phyloP scores from a whole-genome alignment of 2,888 invertebrate genomes.

The Alloscopus bannaensis region DNA sequence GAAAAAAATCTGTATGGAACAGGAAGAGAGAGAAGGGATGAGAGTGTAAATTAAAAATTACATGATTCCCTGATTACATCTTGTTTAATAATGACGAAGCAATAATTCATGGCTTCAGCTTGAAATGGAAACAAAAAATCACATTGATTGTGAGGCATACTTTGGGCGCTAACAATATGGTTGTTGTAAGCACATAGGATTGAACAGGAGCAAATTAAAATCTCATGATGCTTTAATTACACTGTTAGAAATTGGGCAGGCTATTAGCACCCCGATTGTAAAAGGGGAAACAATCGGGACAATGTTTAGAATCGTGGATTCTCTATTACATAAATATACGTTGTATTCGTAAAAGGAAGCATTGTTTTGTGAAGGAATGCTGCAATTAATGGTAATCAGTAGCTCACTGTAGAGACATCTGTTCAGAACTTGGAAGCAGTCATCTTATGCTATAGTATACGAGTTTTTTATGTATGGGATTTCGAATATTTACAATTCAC shows the following conservation, averaged over 20 bases:
- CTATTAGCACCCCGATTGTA: conserved; percentile 3
- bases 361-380: no score
- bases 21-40: no score
- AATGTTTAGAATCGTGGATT: no score
- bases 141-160: background rate
- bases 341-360: no score
- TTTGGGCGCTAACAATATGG: background rate
- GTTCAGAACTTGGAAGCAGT: no score
- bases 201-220: conserved; percentile 16
- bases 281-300: conserved; percentile 12
- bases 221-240: conserved; percentile 47
- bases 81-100: conserved; percentile 49
- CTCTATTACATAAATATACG: no score
- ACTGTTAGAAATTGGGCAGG: background rate
- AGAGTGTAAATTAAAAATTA: conserved; percentile 49
- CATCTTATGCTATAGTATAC: no score
- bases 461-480: no score
- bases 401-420: no score
- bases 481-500: no score
- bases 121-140: background rate
- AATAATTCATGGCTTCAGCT: conserved; percentile 47
- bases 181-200: background rate
- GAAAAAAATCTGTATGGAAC: conserved; percentile 34
- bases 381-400: no score
- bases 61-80: conserved; percentile 46